A percentile compares a stretch with the other conserved stretches of the same genome.
phyloP scores from a whole-genome alignment of 1,140 invertebrate species.

The Piezodorus guildinii region DNA sequence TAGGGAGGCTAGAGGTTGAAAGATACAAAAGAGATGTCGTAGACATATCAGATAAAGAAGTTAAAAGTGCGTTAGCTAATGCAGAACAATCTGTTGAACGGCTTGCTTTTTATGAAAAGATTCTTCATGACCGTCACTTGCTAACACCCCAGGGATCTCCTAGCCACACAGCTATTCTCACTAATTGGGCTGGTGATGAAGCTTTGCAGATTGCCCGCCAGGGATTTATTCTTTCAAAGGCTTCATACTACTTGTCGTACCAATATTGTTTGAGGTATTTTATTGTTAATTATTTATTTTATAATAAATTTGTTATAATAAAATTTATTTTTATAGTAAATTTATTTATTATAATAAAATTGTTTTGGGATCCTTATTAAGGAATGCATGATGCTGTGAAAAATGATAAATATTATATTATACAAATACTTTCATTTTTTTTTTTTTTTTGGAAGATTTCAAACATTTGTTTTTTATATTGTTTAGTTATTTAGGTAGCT shows the following conservation, averaged over 20 bases:
- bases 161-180: background rate
- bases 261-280: constrained; percentile 1
- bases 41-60: background rate
- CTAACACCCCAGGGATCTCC: background rate
- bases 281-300: background rate
- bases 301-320: no score
- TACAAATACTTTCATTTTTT: no score
- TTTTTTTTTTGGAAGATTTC: no score
- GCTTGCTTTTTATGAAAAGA: background rate
- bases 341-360: no score
- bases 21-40: background rate
- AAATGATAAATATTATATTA: no score
- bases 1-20: background rate
- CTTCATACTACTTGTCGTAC: background rate
- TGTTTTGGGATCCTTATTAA: no score
- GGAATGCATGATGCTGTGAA: no score
- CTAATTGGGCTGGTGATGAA: background rate
- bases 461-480: no score
- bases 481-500: no score
- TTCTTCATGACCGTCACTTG: background rate
- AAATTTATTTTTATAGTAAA: no score
- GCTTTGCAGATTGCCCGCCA: background rate
- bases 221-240: background rate
- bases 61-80: background rate
- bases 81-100: background rate